Percentiles rank a stretch among this genome's conserved stretches.
These are phyloP conservation scores for Poeciliopsis occidentalis DNA, from an alignment of 2,113 vertebrate species.

Conservation along the genomic window DNA sequence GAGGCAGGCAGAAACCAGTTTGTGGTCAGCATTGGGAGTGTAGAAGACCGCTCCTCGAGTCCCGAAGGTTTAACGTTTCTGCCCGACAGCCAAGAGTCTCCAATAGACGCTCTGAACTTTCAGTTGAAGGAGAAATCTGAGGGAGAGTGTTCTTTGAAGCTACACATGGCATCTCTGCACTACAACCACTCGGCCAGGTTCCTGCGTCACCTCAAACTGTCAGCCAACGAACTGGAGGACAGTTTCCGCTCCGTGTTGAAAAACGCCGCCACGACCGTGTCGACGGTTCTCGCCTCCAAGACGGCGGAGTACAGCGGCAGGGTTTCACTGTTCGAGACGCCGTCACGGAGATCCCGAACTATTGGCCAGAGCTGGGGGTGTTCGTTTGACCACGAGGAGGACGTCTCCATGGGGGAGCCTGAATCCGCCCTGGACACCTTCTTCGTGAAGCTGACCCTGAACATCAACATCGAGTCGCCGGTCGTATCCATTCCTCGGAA, in stretches of 20 bases:
- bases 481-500: constrained; percentile 93
- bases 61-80: constrained; percentile 71
- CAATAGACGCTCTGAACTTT: constrained; percentile 91
- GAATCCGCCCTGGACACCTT: constrained; percentile 76
- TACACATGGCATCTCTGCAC: constrained; percentile 96
- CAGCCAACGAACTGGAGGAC: constrained; percentile 95
- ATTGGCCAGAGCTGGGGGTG: constrained; percentile 75
- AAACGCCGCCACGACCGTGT: constrained; percentile 92
- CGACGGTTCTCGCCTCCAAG: constrained; percentile 92
- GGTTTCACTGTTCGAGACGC: constrained; percentile 93
- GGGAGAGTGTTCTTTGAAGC: constrained; percentile 89
- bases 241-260: constrained; percentile 94
- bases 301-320: constrained; percentile 97
- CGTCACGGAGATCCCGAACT: constrained; percentile 78
- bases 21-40: constrained; percentile 93
- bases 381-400: constrained; percentile 82
- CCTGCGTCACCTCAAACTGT: constrained; percentile 90
- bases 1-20: constrained; percentile 89
- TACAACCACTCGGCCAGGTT: constrained; percentile 97
- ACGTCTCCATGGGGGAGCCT: constrained; percentile 59
- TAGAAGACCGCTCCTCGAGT: constrained; percentile 62
- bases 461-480: constrained; percentile 93
- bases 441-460: constrained; percentile 91
- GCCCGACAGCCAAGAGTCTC: constrained; percentile 64
- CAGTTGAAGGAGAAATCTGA: constrained; percentile 85